Percentiles rank a stretch among this genome's conserved stretches.
These are phyloP conservation scores for Ramazzottius varieornatus DNA, from an alignment of 2,888 invertebrate genomes.

Conservation along the genomic window DNA sequence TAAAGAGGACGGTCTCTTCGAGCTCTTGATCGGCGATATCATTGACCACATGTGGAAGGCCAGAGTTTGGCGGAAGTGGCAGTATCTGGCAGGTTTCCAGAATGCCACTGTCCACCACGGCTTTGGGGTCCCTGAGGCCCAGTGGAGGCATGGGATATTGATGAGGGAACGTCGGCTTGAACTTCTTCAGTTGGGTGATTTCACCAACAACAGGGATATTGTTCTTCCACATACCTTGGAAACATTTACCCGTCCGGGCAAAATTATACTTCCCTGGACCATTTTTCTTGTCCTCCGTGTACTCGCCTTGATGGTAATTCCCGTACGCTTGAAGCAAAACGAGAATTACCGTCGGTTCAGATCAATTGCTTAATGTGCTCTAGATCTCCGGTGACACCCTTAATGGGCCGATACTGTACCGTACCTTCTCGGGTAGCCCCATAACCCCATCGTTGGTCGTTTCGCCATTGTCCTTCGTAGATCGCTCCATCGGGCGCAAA, in stretches of 20 bases:
- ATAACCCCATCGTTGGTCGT: constrained; percentile 21
- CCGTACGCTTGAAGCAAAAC: too few species aligned
- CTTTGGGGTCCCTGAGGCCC: neutral
- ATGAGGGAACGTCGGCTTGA: neutral
- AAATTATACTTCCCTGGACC: constrained; percentile 24
- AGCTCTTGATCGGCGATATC: neutral
- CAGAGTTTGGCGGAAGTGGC: neutral
- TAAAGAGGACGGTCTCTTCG: neutral
- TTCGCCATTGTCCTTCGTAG: constrained; percentile 24
- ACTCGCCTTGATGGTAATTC: constrained; percentile 24
- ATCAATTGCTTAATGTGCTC: too few species aligned
- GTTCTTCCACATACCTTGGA: constrained; percentile 23
- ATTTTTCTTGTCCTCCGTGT: constrained; percentile 23
- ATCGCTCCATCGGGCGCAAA: constrained; percentile 19
- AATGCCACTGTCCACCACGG: neutral
- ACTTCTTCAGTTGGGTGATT: neutral
- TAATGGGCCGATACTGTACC: too few species aligned
- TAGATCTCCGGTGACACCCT: too few species aligned
- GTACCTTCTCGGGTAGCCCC: constrained; percentile 17
- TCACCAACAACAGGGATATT: constrained; percentile 12
- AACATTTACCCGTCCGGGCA: constrained; percentile 22
- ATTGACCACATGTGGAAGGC: neutral
- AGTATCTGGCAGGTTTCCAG: neutral
- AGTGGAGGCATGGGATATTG: neutral
- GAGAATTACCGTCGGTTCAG: too few species aligned